These are phyloP conservation scores for Centropus bengalensis DNA, from an alignment of 2,113 vertebrate genomes.

Conservation along the genomic window DNA sequence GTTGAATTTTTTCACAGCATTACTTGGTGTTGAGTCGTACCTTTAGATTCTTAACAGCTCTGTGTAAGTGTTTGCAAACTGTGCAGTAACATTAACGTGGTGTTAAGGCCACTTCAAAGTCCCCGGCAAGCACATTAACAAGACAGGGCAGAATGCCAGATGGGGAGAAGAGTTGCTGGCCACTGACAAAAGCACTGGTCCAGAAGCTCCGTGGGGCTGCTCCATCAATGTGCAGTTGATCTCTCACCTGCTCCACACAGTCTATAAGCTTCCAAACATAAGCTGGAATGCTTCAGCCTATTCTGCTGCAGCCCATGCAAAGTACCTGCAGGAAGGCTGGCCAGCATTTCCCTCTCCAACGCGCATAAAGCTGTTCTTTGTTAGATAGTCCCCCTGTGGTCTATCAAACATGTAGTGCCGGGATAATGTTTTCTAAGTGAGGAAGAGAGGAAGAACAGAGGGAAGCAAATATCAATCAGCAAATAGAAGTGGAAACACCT, in stretches of 20 bases:
- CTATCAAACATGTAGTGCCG: neutral
- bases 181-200: neutral
- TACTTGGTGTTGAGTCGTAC: neutral
- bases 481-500: constrained; percentile 2
- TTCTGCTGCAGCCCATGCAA: neutral
- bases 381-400: neutral
- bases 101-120: neutral
- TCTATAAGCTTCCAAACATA: accelerated
- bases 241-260: neutral
- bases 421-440: neutral
- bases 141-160: neutral
- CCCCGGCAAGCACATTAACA: neutral
- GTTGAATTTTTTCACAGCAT: neutral
- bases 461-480: constrained; percentile 19
- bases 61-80: accelerated
- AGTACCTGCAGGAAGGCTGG: neutral
- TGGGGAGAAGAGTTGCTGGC: neutral
- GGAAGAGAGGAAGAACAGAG: neutral
- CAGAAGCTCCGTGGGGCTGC: neutral
- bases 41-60: neutral
- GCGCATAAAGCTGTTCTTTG: neutral
- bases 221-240: neutral
- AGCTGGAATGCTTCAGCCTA: neutral
- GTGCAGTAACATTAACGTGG: neutral
- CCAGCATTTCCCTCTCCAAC: neutral